Evolutionary conservation across 1,140 invertebrate genomes (phyloP).

Genomic region (Aphelenchoides besseyi): DNA sequence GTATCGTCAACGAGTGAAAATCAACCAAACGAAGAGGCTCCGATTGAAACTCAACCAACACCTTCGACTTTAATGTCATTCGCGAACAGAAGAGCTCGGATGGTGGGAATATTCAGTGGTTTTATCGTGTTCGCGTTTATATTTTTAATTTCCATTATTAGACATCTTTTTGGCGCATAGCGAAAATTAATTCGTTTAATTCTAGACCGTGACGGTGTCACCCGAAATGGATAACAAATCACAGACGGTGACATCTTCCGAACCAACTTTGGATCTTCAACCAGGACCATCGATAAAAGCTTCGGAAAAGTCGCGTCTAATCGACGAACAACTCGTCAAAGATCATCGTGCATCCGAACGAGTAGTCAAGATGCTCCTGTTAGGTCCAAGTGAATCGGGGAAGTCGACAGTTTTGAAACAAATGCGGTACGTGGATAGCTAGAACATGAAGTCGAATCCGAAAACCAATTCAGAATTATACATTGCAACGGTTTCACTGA

Average conservation of each 20-base stretch:
- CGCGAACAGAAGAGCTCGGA: no score
- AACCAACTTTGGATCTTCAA: not conserved
- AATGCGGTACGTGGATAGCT: slow-evolving; percentile 52
- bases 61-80: no score
- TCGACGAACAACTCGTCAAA: slow-evolving; percentile 55
- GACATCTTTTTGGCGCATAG: no score
- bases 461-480: slow-evolving; percentile 40
- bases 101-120: no score
- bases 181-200: no score
- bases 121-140: no score
- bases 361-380: slow-evolving; percentile 49
- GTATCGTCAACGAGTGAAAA: no score
- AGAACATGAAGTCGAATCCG: not conserved
- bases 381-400: slow-evolving; percentile 63
- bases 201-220: not conserved
- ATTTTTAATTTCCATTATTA: no score
- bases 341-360: slow-evolving; percentile 49
- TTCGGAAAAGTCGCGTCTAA: slow-evolving; percentile 42
- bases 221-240: not conserved
- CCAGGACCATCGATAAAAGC: not conserved
- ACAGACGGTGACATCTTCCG: not conserved
- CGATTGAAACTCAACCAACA: no score
- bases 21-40: no score
- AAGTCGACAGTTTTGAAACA: slow-evolving; percentile 65
- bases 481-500: slow-evolving; percentile 47